phyloP scores from a whole-genome alignment of 2,113 vertebrate species.

The Centropristis striata region DNA sequence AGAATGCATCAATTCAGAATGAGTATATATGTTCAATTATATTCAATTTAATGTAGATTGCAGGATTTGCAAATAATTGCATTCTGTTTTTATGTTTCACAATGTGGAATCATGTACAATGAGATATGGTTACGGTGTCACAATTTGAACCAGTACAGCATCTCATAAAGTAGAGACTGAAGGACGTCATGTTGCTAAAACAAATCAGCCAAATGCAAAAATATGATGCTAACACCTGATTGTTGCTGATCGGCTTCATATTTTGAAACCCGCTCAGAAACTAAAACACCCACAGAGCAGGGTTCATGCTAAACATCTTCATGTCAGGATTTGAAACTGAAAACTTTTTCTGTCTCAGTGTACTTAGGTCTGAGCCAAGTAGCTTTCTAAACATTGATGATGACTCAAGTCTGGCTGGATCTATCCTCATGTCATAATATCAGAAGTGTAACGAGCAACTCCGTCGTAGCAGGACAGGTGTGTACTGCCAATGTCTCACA shows the following conservation, averaged over 20 bases:
- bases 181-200: too few relatives aligned
- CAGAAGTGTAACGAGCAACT: background rate
- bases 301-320: background rate
- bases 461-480: slow-evolving; percentile 1
- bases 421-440: background rate
- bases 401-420: slow-evolving; percentile 2
- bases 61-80: too few relatives aligned
- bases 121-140: too few relatives aligned
- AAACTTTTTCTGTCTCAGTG: background rate
- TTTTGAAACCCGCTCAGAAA: background rate
- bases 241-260: background rate
- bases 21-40: too few relatives aligned
- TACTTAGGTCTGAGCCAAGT: background rate
- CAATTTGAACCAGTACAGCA: too few relatives aligned
- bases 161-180: too few relatives aligned
- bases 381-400: slow-evolving; percentile 1
- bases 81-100: too few relatives aligned
- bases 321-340: background rate
- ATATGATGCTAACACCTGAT: background rate
- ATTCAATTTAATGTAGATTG: too few relatives aligned
- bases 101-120: too few relatives aligned
- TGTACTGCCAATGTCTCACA: background rate
- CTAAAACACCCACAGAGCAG: background rate
- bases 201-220: too few relatives aligned
- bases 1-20: too few relatives aligned